A percentile compares a stretch with the other conserved stretches of the same genome.
These are phyloP conservation scores for Cettia cetti DNA, from an alignment of 2,113 vertebrate genomes.

Conservation along the genomic window DNA sequence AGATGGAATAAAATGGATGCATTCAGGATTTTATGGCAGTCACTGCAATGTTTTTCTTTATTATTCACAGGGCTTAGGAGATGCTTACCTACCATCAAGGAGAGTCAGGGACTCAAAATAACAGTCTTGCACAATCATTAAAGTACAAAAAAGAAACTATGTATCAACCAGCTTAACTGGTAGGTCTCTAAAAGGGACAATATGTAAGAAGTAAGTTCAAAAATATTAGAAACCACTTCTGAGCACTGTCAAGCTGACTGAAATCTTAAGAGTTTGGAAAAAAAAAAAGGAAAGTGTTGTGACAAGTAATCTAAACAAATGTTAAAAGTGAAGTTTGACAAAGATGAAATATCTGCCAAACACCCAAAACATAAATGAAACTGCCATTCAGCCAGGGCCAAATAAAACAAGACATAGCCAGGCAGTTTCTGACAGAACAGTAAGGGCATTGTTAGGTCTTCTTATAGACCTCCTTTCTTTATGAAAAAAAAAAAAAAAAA, in stretches of 20 bases:
- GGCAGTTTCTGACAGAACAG: slow-evolving; percentile 55
- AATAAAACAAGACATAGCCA: slow-evolving; percentile 58
- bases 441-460: slow-evolving; percentile 46
- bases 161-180: background rate
- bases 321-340: slow-evolving; percentile 61
- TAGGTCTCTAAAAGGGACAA: background rate
- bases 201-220: background rate
- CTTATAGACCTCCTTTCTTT: slow-evolving; percentile 42
- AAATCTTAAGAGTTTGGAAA: background rate
- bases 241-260: background rate
- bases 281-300: background rate
- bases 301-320: slow-evolving; percentile 64
- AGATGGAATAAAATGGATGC: background rate
- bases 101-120: background rate
- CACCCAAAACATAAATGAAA: slow-evolving; percentile 56
- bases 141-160: background rate
- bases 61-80: background rate
- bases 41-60: background rate
- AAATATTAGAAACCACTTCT: slow-evolving; percentile 23
- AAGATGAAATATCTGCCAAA: slow-evolving; percentile 64
- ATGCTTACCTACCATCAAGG: background rate
- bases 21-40: background rate
- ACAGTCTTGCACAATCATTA: background rate
- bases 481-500: background rate
- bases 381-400: slow-evolving; percentile 56